These are phyloP conservation scores for Paraescarpia echinospica DNA, from an alignment of 1,140 invertebrate species.

Conservation along the genomic window DNA sequence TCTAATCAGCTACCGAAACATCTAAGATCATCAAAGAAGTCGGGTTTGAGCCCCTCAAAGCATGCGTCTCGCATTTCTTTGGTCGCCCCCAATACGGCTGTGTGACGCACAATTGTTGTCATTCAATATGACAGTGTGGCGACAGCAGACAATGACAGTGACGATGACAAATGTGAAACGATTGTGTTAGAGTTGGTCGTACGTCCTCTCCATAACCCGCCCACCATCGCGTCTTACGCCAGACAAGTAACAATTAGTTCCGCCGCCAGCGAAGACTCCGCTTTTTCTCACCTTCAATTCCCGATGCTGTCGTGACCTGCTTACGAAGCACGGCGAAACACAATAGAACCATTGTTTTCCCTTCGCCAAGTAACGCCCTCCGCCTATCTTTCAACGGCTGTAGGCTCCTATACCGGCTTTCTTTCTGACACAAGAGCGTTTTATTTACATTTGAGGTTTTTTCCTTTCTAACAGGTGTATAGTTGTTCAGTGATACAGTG, in stretches of 20 bases:
- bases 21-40: neutral
- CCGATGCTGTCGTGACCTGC: neutral
- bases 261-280: neutral
- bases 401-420: neutral
- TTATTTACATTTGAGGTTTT: neutral
- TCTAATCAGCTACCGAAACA: neutral
- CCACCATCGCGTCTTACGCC: neutral
- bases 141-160: neutral
- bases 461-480: neutral
- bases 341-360: neutral
- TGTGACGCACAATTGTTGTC: neutral
- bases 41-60: neutral
- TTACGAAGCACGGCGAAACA: neutral
- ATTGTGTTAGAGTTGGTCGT: neutral
- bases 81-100: neutral
- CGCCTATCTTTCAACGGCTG: neutral
- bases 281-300: neutral
- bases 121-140: constrained; percentile 1
- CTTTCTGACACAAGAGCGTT: neutral
- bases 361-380: neutral
- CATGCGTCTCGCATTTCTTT: neutral
- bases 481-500: neutral
- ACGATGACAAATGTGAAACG: neutral
- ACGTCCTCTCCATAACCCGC: neutral
- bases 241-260: neutral